Percentiles rank a stretch among this genome's conserved stretches.
phyloP scores from a whole-genome alignment of 2,888 invertebrate genomes.

The Agrotis exclamationis region DNA sequence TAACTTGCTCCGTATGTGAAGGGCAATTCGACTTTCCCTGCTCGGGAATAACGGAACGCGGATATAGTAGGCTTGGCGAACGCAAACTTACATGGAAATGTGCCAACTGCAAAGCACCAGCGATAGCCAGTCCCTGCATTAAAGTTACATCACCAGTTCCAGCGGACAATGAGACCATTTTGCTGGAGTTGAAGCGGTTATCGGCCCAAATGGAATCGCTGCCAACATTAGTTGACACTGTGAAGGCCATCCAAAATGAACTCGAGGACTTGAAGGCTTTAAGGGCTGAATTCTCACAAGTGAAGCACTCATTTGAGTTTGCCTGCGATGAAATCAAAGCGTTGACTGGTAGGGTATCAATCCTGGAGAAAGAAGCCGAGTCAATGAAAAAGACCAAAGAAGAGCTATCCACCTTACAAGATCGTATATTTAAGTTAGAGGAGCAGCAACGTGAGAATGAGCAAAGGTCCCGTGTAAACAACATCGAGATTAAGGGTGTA shows the following conservation, averaged over 20 bases:
- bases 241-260: neutral
- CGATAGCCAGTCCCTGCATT: neutral
- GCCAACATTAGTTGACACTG: conserved; percentile 1
- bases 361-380: neutral
- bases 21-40: neutral
- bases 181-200: neutral
- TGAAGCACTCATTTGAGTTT: conserved; percentile 2
- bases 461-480: too few relatives aligned
- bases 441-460: too few relatives aligned
- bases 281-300: neutral
- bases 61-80: neutral
- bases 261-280: conserved; percentile 1
- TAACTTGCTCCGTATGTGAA: neutral
- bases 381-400: neutral
- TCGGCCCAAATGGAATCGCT: neutral
- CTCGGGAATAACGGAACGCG: neutral
- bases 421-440: too few relatives aligned
- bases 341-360: neutral
- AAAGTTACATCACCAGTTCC: neutral
- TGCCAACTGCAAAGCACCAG: neutral
- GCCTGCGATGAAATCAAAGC: neutral
- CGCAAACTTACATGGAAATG: conserved; percentile 2
- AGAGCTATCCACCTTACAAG: too few relatives aligned
- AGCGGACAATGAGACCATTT: neutral
- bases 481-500: too few relatives aligned